phyloP scores from a whole-genome alignment of 1,140 invertebrate species.

The Atta colombica region DNA sequence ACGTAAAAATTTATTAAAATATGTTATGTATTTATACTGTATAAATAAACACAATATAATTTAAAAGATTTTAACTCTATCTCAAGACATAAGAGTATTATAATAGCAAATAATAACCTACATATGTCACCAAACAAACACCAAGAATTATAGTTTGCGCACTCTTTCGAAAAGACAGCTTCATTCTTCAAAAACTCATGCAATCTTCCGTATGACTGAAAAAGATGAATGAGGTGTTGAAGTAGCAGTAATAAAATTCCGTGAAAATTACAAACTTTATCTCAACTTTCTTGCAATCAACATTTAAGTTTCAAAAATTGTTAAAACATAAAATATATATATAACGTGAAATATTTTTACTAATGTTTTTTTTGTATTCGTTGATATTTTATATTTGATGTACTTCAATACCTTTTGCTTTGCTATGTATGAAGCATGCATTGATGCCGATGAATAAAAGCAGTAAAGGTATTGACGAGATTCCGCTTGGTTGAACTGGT shows the following conservation, averaged over 20 bases:
- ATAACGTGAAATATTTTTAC: slow-evolving; percentile 1
- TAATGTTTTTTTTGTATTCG: neutral
- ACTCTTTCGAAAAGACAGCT: slow-evolving; percentile 16
- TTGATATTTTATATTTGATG: slow-evolving; percentile 5
- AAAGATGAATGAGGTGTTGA: slow-evolving; percentile 39
- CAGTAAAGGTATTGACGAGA: neutral
- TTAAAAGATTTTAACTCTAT: neutral
- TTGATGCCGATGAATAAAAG: slow-evolving; percentile 30
- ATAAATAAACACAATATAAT: neutral
- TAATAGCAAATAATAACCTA: neutral
- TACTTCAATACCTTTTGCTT: neutral
- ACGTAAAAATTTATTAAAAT: neutral
- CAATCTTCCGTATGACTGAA: slow-evolving; percentile 40
- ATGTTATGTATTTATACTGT: neutral
- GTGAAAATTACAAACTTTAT: slow-evolving; percentile 13
- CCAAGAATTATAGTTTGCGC: slow-evolving; percentile 13
- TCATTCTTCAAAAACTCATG: slow-evolving; percentile 32
- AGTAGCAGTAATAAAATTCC: slow-evolving; percentile 33
- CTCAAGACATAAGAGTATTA: neutral
- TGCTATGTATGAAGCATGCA: neutral
- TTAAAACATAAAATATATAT: neutral
- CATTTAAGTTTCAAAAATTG: neutral
- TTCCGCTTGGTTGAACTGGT: slow-evolving; percentile 26
- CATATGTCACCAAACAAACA: slow-evolving; percentile 3
- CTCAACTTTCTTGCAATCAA: slow-evolving; percentile 3